These are phyloP conservation scores for Blastomussa wellsi DNA, from an alignment of 92 coral and sea anemone genomes.

Conservation along the genomic window DNA sequence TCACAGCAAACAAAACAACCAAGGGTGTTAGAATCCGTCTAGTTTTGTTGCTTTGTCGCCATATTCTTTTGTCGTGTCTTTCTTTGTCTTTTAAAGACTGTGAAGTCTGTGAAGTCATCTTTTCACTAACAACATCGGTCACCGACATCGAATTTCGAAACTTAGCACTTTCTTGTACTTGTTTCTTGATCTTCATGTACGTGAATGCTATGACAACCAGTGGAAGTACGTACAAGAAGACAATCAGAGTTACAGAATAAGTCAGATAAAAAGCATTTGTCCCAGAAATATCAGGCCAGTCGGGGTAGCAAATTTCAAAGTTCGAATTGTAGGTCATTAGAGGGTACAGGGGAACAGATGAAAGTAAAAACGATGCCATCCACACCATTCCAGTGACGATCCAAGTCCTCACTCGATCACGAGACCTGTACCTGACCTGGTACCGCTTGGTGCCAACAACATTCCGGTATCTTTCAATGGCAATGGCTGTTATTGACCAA, in stretches of 20 bases:
- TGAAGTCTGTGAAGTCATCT: background rate
- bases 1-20: constrained; percentile 66
- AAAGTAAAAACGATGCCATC: constrained; percentile 69
- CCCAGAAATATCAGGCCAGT: constrained; percentile 37
- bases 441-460: constrained; percentile 52
- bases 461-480: constrained; percentile 76
- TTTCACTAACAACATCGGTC: background rate
- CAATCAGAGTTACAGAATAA: constrained; percentile 21
- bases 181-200: constrained; percentile 59
- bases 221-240: constrained; percentile 74
- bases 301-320: constrained; percentile 17
- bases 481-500: constrained; percentile 84
- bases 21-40: constrained; percentile 74
- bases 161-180: constrained; percentile 51
- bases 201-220: constrained; percentile 61
- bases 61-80: constrained; percentile 39
- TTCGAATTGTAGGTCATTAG: constrained; percentile 26
- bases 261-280: constrained; percentile 8
- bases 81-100: background rate
- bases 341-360: constrained; percentile 68
- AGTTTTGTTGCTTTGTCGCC: constrained; percentile 68
- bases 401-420: constrained; percentile 27
- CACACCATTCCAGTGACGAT: constrained; percentile 59
- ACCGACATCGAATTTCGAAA: constrained; percentile 70
- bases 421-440: constrained; percentile 35